Percentiles rank a stretch among this genome's conserved stretches.
Conservation (phyloP, 2,797 vertebrate genomes). For the Orestias chungarensis region DNA sequence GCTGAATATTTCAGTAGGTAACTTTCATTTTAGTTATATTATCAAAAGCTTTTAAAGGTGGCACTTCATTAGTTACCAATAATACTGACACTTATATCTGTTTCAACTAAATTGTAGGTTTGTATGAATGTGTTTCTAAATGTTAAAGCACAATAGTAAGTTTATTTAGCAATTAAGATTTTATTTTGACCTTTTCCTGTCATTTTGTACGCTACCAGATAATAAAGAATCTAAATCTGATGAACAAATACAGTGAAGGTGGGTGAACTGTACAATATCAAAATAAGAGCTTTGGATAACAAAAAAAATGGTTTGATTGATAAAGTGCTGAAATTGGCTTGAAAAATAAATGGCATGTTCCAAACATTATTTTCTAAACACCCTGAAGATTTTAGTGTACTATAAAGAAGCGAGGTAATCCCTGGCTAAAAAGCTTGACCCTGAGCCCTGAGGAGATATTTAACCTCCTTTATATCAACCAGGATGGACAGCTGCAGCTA, state of each 20-base stretch:
- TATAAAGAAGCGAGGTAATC: no score
- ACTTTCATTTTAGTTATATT: background rate
- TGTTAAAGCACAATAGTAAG: background rate
- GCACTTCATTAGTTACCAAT: no score
- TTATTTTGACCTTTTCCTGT: background rate
- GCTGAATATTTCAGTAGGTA: background rate
- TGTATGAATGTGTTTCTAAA: background rate
- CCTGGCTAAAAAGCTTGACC: conserved; percentile 91
- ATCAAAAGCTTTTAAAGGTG: no score
- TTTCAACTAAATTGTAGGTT: no score
- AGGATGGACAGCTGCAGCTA: conserved; percentile 92
- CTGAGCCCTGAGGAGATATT: conserved; percentile 96
- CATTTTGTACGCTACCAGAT: background rate
- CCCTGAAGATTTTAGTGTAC: background rate
- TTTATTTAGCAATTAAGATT: background rate
- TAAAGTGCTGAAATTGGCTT: background rate
- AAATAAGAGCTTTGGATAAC: background rate
- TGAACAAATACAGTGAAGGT: background rate
- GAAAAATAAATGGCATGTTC: background rate
- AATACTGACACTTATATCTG: no score
- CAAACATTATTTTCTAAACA: background rate
- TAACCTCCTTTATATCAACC: conserved; percentile 95
- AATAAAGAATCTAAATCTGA: no score
- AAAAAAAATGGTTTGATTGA: background rate
- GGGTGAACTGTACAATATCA: background rate